Evolutionary conservation across 2,113 vertebrate species (phyloP), one percentile per base, ranked within the genome.

Genomic region (Macaca mulatta): DNA sequence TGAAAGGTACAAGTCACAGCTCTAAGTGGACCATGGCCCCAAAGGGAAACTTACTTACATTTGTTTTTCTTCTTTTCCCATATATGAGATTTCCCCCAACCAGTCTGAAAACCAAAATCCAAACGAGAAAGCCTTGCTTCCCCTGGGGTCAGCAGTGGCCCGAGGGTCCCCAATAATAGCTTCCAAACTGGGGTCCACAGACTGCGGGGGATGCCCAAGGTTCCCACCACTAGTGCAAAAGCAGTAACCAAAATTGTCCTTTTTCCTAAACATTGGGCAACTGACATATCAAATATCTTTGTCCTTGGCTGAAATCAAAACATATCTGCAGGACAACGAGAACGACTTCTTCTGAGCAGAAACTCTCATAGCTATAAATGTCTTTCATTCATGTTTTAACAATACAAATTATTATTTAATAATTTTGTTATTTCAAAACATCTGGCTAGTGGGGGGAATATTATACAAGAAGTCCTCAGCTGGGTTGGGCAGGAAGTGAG

Each of bases 361-460:
- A 70, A 93, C 70, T 70, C 86, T 83, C 67, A 12, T 0, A 69
- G 40, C 90, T 94, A 83, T 72, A 94, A 93, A 89, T 89, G 92
- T 18, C 75, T 79, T 92, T 79, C 90, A 94, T 82, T 96, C 50
- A 82, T 84, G 85, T 87, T 96, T 97, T 90, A 94, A 93, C 78
- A 96, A 88, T 90, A 90, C 52, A 69, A 84, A 92, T 67, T 59
- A 92, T 83, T 86, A 90, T 83, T 96, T 94, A 95, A 90, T 90
- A 93, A 95, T 43, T 78, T 95, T 92, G 79, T 55, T 96, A 83
- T 95, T 97, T 90, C 75, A 90, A 94, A 98, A 96, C 87, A 97
- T 82, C 79, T 92, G 92, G 92, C 83, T 79, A 14, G 0, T 61
- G 64, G 52, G 48, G 67, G 89, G 82, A 67, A 48, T 57, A 48